Evolutionary conservation across 2,113 vertebrate genomes (phyloP).

Genomic region (Amia ocellicauda): DNA sequence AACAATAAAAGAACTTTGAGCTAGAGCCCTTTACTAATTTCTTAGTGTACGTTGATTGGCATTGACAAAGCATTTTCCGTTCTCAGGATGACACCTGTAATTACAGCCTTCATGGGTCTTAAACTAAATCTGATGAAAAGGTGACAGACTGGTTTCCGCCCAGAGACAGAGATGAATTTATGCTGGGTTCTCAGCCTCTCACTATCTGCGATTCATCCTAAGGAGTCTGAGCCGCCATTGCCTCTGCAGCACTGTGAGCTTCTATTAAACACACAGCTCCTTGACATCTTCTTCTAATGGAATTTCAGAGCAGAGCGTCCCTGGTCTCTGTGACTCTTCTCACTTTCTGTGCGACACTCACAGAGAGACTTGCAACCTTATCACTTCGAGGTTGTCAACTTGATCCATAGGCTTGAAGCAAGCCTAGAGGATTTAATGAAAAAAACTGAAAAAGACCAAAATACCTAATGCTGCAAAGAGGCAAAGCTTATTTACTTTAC

Average conservation of each 20-base stretch:
- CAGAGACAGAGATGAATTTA: slow-evolving; percentile 13
- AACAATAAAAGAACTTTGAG: too few species aligned
- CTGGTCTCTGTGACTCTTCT: background rate
- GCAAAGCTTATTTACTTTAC: too few species aligned
- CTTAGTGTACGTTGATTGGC: background rate
- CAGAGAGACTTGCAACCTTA: background rate
- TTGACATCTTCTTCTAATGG: slow-evolving; percentile 7
- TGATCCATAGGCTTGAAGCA: too few species aligned
- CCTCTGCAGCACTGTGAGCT: background rate
- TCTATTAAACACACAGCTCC: slow-evolving; percentile 2
- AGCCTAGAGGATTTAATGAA: too few species aligned
- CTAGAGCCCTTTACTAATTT: too few species aligned
- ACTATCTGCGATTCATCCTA: slow-evolving; percentile 4
- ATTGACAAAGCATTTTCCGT: background rate
- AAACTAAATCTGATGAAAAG: slow-evolving; percentile 2
- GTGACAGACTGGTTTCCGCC: slow-evolving; percentile 3
- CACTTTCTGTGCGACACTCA: background rate
- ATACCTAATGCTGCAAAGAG: too few species aligned
- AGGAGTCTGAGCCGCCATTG: background rate
- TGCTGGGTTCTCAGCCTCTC: background rate
- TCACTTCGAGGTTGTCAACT: background rate
- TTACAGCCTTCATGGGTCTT: background rate
- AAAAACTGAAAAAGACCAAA: too few species aligned
- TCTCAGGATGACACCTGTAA: background rate
- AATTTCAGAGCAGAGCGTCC: slow-evolving; percentile 1